These are phyloP conservation scores for Erannis defoliaria DNA, from an alignment of 2,888 invertebrate species.

Conservation along the genomic window DNA sequence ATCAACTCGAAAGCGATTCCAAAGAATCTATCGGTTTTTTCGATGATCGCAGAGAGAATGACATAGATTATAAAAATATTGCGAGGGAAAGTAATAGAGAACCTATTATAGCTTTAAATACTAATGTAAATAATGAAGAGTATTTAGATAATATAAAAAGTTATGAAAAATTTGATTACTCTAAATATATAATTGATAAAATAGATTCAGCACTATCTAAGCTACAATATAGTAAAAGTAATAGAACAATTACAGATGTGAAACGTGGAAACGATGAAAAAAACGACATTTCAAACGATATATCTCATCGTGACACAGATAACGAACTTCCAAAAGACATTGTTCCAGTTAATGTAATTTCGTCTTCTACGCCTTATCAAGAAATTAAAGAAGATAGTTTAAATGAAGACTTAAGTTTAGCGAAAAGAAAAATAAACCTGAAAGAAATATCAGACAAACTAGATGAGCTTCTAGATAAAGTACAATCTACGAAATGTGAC, in stretches of 20 bases:
- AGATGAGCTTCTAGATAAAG: conserved; percentile 4
- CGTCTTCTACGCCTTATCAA: neutral
- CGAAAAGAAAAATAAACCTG: neutral
- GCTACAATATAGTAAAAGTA: conserved; percentile 17
- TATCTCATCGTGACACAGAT: neutral
- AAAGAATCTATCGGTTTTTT: conserved; percentile 21
- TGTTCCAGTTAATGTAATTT: neutral
- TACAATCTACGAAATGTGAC: neutral
- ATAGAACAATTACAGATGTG: conserved; percentile 10
- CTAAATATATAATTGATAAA: conserved; percentile 14
- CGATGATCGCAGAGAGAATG: conserved; percentile 9
- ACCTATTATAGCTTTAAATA: conserved; percentile 21
- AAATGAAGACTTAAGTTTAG: neutral
- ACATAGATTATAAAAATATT: conserved; percentile 26
- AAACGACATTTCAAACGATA: conserved; percentile 7
- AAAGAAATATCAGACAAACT: conserved; percentile 3
- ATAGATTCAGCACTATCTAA: conserved; percentile 6
- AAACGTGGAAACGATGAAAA: neutral
- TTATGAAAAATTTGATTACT: conserved; percentile 15
- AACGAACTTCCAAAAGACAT: neutral
- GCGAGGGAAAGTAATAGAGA: conserved; percentile 32
- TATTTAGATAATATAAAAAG: conserved; percentile 12
- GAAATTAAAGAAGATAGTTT: conserved; percentile 5
- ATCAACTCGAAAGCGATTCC: conserved; percentile 9
- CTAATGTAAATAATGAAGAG: conserved; percentile 15